These are phyloP conservation scores for Oreocharis arfaki DNA, from an alignment of 2,113 vertebrate species.

Conservation along the genomic window DNA sequence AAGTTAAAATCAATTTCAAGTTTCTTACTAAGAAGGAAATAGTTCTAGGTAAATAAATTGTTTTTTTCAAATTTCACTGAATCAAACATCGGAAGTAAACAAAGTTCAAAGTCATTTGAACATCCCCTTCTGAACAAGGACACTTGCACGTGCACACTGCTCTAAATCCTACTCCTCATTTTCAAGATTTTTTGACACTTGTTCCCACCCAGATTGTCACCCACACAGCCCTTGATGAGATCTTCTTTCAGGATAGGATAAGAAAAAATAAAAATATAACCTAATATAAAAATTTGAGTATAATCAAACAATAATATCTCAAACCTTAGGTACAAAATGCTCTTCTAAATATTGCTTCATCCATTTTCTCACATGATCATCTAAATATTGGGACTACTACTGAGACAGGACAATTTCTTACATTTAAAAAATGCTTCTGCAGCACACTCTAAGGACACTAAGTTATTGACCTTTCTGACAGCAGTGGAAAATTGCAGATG, in stretches of 20 bases:
- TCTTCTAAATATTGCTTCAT: not conserved
- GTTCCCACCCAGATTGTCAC: not conserved
- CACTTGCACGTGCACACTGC: not conserved
- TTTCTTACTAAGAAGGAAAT: constrained; percentile 48
- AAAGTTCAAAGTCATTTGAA: constrained; percentile 7
- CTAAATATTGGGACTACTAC: not conserved
- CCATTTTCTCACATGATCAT: not conserved
- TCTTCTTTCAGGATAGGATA: not conserved
- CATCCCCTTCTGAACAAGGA: not conserved
- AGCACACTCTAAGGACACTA: not conserved
- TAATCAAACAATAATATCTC: not conserved
- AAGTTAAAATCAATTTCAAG: constrained; percentile 58
- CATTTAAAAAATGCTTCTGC: not conserved
- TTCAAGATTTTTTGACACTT: not conserved
- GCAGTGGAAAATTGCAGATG: not conserved
- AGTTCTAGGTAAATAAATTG: constrained; percentile 46
- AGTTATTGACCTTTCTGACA: not conserved
- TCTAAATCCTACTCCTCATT: not conserved
- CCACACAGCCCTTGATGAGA: not conserved
- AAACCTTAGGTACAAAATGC: not conserved
- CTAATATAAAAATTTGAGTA: not conserved
- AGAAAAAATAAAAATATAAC: not conserved
- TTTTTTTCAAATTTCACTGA: constrained; percentile 44
- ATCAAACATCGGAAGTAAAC: constrained; percentile 14
- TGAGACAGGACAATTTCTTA: not conserved